Conservation (phyloP, 2,113 vertebrate species). For the Arothron firmamentum region DNA sequence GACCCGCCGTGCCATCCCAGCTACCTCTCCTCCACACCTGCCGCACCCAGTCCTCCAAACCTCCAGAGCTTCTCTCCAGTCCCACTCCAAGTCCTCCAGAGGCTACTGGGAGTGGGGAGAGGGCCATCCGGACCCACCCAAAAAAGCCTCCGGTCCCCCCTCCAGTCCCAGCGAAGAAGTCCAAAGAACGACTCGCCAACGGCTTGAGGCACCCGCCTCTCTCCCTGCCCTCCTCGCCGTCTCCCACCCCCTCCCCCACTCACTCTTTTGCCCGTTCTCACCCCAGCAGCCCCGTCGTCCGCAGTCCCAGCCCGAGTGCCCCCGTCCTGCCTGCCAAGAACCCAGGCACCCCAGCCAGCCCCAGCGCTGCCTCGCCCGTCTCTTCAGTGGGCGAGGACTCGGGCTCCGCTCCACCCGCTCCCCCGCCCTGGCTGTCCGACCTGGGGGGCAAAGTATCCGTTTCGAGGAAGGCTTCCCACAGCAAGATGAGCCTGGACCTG, state of each 20-base stretch:
- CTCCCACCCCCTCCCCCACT: constrained; percentile 75
- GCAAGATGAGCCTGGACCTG: constrained; percentile 80
- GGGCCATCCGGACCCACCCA: constrained; percentile 73
- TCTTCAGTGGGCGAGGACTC: constrained; percentile 69
- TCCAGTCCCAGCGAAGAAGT: constrained; percentile 94
- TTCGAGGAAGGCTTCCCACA: constrained; percentile 81
- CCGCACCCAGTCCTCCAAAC: constrained; percentile 19
- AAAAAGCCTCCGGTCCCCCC: constrained; percentile 89
- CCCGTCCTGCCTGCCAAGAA: constrained; percentile 80
- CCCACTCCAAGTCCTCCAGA: constrained; percentile 60
- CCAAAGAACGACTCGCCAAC: constrained; percentile 86
- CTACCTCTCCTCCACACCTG: constrained; percentile 48
- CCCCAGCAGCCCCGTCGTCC: constrained; percentile 58
- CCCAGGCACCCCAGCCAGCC: constrained; percentile 57
- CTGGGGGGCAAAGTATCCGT: constrained; percentile 82
- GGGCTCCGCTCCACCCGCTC: constrained; percentile 61
- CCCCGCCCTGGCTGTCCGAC: constrained; percentile 86
- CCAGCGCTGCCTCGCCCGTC: constrained; percentile 64
- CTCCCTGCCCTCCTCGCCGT: constrained; percentile 71
- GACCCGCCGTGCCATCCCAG: constrained; percentile 61
- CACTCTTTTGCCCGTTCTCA: constrained; percentile 66
- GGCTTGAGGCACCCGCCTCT: constrained; percentile 77
- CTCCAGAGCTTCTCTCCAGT: constrained; percentile 37
- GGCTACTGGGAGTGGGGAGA: constrained; percentile 36
- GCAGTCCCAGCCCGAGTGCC: constrained; percentile 54